phyloP scores from a whole-genome alignment of 2,113 vertebrate species.

The Emydocephalus ijimae region DNA sequence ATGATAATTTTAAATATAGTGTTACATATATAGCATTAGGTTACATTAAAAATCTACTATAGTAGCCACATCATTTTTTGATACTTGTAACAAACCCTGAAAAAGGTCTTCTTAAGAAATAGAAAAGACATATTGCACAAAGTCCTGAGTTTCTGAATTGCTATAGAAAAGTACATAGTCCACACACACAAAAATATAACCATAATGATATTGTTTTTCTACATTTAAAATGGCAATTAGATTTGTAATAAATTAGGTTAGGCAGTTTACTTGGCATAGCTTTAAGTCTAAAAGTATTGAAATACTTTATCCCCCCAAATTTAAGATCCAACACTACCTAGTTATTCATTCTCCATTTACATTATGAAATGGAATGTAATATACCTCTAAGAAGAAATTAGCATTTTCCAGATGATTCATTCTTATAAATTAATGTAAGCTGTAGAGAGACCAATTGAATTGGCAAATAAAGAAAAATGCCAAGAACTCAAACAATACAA shows the following conservation, averaged over 20 bases:
- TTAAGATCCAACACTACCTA: not conserved
- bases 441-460: not conserved
- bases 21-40: not conserved
- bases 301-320: not conserved
- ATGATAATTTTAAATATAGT: not conserved
- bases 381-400: slow-evolving; percentile 20
- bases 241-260: not conserved
- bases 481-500: not conserved
- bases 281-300: slow-evolving; percentile 4
- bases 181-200: not conserved
- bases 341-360: slow-evolving; percentile 7
- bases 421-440: not conserved
- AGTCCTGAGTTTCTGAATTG: not conserved
- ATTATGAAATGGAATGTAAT: not conserved
- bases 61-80: not conserved
- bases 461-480: not conserved
- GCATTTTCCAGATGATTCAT: not conserved
- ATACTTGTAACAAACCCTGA: not conserved
- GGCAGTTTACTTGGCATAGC: not conserved
- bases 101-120: not conserved
- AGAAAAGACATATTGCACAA: not conserved
- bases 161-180: not conserved
- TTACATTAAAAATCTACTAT: not conserved
- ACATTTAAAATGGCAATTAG: not conserved
- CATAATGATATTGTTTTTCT: not conserved